Conservation (phyloP, 2,797 vertebrate genomes). For the Triplophysa bombifrons region DNA sequence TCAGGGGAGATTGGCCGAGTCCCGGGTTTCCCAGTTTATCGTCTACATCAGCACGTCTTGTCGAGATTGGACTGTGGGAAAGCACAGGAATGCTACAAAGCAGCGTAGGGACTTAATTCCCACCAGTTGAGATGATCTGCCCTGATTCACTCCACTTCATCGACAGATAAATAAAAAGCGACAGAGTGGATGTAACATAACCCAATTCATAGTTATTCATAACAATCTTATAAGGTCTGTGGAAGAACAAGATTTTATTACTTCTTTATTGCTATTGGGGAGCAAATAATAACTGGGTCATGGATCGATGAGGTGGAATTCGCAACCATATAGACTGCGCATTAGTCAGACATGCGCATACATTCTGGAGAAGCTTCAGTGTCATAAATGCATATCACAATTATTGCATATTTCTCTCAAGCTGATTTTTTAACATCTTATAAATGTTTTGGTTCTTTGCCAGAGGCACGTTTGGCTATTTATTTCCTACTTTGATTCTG, state of each 20-base stretch:
- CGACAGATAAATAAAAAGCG: conserved; percentile 73
- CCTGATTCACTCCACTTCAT: conserved; percentile 63
- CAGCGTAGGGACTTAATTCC: conserved; percentile 71
- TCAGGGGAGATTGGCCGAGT: conserved; percentile 58
- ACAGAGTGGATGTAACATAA: conserved; percentile 62
- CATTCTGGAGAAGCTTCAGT: conserved; percentile 23
- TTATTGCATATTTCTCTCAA: background rate
- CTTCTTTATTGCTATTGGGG: conserved; percentile 16
- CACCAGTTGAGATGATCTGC: conserved; percentile 71
- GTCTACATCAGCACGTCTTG: conserved; percentile 77
- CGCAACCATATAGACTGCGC: background rate
- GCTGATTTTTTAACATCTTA: background rate
- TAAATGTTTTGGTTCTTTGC: no score
- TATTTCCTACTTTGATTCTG: no score
- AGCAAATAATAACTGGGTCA: conserved; percentile 3
- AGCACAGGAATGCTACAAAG: conserved; percentile 60
- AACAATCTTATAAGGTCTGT: conserved; percentile 11
- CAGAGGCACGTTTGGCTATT: no score
- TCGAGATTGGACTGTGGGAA: conserved; percentile 76
- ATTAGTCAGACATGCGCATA: conserved; percentile 5
- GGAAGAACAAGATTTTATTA: conserved; percentile 61
- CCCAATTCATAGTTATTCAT: conserved; percentile 34
- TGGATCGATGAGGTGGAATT: background rate
- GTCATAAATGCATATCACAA: conserved; percentile 6
- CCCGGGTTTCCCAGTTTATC: conserved; percentile 76